These are phyloP conservation scores for Sericinus montela DNA, from an alignment of 2,888 invertebrate genomes.

Conservation along the genomic window DNA sequence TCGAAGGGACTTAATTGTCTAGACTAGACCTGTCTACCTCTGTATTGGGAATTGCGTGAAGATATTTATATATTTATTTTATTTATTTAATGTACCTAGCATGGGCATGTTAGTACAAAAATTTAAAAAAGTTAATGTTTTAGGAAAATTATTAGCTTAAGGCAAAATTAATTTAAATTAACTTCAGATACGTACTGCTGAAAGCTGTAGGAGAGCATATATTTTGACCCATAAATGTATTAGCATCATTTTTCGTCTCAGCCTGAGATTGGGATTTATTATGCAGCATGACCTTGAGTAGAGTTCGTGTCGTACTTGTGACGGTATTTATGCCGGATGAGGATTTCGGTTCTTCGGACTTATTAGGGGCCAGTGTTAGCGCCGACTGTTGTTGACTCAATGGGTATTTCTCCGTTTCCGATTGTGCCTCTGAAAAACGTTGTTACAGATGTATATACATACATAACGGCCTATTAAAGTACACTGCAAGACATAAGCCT, in stretches of 20 bases:
- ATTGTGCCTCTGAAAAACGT: constrained; percentile 41
- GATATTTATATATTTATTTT: too few species aligned
- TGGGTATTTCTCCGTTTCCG: constrained; percentile 28
- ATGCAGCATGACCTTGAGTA: constrained; percentile 51
- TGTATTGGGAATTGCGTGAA: too few species aligned
- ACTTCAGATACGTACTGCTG: constrained; percentile 39
- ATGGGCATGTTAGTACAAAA: too few species aligned
- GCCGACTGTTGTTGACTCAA: constrained; percentile 9
- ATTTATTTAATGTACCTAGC: too few species aligned
- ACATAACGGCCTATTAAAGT: too few species aligned
- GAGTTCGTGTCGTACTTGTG: constrained; percentile 38
- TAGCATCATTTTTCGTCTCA: constrained; percentile 39
- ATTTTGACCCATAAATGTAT: constrained; percentile 63
- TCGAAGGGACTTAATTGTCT: too few species aligned
- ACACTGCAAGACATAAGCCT: too few species aligned
- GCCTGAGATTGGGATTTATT: constrained; percentile 39
- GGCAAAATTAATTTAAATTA: too few species aligned
- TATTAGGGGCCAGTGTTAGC: background rate
- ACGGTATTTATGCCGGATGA: constrained; percentile 16
- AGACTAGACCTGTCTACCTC: too few species aligned
- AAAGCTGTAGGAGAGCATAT: constrained; percentile 62
- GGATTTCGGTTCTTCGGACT: background rate
- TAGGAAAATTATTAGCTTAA: too few species aligned
- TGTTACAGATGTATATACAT: too few species aligned
- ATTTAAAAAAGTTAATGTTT: too few species aligned